Conservation (phyloP, 2,797 vertebrate genomes). For the Argentina silus region DNA sequence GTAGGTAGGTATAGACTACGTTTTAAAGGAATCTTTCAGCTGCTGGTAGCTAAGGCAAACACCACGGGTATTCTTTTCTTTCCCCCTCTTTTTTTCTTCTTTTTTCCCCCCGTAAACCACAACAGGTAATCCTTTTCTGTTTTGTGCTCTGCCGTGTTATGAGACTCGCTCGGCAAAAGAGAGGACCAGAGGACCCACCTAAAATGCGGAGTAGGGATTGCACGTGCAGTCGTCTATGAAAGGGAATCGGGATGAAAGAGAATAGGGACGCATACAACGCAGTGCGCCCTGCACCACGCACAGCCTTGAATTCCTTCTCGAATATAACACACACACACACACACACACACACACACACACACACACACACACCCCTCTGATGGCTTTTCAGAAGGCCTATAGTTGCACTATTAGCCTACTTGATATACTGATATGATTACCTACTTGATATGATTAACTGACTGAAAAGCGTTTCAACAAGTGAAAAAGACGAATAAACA, state of each 20-base stretch:
- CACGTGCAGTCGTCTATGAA: conserved; percentile 19
- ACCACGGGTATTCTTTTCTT: conserved; percentile 54
- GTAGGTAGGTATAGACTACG: conserved; percentile 55
- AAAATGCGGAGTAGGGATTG: conserved; percentile 21
- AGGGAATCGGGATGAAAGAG: conserved; percentile 27
- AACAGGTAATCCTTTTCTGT: conserved; percentile 32
- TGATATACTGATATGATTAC: no score
- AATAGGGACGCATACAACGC: conserved; percentile 8
- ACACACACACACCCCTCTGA: no score
- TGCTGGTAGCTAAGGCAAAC: conserved; percentile 71
- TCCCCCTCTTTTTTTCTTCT: neutral
- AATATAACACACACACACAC: no score
- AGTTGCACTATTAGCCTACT: no score
- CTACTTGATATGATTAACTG: no score
- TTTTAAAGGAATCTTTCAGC: conserved; percentile 67
- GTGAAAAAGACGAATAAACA: no score
- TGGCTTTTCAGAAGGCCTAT: no score
- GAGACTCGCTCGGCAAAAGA: conserved; percentile 38
- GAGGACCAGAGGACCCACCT: conserved; percentile 3
- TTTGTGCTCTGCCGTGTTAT: conserved; percentile 29
- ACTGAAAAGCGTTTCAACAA: no score
- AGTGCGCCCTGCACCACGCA: conserved; percentile 4
- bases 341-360: no score
- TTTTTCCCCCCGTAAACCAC: conserved; percentile 25
- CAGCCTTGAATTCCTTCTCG: neutral